Evolutionary conservation across 1,140 invertebrate species (phyloP).

Genomic region (Drosophila pseudoobscura): DNA sequence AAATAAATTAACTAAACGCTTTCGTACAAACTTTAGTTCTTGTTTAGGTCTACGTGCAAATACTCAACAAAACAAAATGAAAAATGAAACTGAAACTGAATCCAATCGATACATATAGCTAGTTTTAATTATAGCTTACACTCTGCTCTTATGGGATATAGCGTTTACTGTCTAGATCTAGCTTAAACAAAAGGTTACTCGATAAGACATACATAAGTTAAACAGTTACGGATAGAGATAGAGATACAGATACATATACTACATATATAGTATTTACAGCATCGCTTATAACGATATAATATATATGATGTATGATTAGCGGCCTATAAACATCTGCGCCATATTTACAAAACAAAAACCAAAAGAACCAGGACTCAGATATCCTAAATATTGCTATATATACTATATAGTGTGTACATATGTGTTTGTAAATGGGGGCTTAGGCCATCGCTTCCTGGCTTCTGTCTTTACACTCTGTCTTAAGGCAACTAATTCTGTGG

Average conservation of each 20-base stretch:
- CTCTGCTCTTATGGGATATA: slow-evolving; percentile 32
- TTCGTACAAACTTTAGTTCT: slow-evolving; percentile 70
- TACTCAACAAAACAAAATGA: slow-evolving; percentile 42
- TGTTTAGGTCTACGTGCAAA: slow-evolving; percentile 42
- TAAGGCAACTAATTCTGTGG: slow-evolving; percentile 62
- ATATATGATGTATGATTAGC: slow-evolving; percentile 3
- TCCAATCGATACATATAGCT: slow-evolving; percentile 6
- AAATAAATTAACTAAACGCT: slow-evolving; percentile 78
- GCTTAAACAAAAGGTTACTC: slow-evolving; percentile 43
- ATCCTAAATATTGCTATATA: not conserved
- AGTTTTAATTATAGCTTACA: slow-evolving; percentile 7
- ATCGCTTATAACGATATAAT: slow-evolving; percentile 56
- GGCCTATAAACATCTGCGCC: too few species aligned
- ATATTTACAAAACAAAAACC: too few species aligned
- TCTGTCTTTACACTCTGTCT: slow-evolving; percentile 54
- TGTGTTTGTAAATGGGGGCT: too few species aligned
- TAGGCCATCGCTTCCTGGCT: slow-evolving; percentile 1
- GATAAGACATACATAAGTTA: slow-evolving; percentile 56
- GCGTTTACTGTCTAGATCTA: slow-evolving; percentile 28
- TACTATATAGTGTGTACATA: slow-evolving; percentile 33
- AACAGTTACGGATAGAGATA: slow-evolving; percentile 40
- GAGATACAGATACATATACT: slow-evolving; percentile 29
- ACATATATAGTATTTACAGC: slow-evolving; percentile 55
- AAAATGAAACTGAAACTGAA: slow-evolving; percentile 13
- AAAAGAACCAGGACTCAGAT: too few species aligned